Evolutionary conservation across 2,888 invertebrate genomes (phyloP).

Genomic region (Apoda limacodes): DNA sequence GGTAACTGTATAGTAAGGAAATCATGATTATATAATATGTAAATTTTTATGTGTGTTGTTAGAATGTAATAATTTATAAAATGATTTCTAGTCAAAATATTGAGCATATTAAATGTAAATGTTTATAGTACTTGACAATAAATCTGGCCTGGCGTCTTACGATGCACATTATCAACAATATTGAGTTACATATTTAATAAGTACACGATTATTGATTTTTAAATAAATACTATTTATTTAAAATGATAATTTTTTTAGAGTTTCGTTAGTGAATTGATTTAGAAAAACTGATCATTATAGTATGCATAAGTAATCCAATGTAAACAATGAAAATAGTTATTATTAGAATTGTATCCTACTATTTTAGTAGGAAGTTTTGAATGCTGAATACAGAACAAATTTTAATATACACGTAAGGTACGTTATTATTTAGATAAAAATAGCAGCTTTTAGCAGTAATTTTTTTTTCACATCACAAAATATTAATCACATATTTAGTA

Average conservation of each 20-base stretch:
- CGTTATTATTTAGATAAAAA: no score
- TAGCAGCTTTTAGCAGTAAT: no score
- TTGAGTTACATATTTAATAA: constrained; percentile 31
- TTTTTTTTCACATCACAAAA: no score
- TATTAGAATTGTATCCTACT: no score
- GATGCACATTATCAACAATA: constrained; percentile 8
- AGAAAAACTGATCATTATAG: no score
- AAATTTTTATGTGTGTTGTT: constrained; percentile 63
- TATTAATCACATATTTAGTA: constrained; percentile 10
- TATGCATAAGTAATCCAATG: no score
- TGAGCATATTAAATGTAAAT: constrained; percentile 67
- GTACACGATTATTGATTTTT: not conserved
- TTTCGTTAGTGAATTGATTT: no score
- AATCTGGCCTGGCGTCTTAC: constrained; percentile 50
- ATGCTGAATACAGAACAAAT: no score
- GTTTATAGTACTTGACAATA: constrained; percentile 67
- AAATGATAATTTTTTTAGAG: no score
- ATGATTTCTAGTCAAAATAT: constrained; percentile 71
- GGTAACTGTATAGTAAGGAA: constrained; percentile 59
- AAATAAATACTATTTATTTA: constrained; percentile 3
- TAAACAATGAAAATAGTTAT: no score
- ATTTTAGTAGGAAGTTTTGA: no score
- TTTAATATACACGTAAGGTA: no score
- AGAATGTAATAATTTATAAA: constrained; percentile 64
- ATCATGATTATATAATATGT: constrained; percentile 59